Percentiles rank a stretch among this genome's conserved stretches.
Conservation (phyloP, 2,113 vertebrate genomes). For the Morone chrysops region DNA sequence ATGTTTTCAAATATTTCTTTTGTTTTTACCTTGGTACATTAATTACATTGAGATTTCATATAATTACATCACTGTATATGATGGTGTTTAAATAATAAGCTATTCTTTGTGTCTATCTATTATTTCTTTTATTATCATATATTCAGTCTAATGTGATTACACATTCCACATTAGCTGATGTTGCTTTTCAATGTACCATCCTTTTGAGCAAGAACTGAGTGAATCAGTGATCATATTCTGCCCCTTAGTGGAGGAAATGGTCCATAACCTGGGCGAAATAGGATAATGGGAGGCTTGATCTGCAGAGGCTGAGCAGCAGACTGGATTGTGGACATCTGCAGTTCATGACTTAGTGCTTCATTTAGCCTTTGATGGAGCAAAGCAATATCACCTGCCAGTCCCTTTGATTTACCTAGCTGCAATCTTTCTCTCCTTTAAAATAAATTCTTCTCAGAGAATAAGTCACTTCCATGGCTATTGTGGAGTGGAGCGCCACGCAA, state of each 20-base stretch:
- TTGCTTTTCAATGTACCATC: conserved; percentile 25
- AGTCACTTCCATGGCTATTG: not conserved
- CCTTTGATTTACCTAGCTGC: conserved; percentile 31
- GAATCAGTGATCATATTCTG: conserved; percentile 83
- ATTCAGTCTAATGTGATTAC: not conserved
- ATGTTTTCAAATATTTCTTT: not conserved
- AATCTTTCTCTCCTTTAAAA: conserved; percentile 35
- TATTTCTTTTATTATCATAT: conserved; percentile 1
- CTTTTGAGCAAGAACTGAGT: conserved; percentile 29
- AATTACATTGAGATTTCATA: not conserved
- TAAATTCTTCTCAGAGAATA: conserved; percentile 15
- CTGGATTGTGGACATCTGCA: conserved; percentile 34
- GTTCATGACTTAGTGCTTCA: conserved; percentile 19
- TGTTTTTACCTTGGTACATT: not conserved
- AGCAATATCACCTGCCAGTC: conserved; percentile 25
- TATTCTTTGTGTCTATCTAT: not conserved
- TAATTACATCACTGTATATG: not conserved
- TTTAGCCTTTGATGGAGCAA: conserved; percentile 46
- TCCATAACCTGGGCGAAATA: conserved; percentile 47
- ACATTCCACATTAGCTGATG: conserved; percentile 27
- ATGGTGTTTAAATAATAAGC: not conserved
- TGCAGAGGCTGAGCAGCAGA: conserved; percentile 14
- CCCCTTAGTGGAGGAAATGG: conserved; percentile 83
- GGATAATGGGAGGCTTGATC: conserved; percentile 31
- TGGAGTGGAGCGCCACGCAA: conserved; percentile 4